Percentiles rank a stretch among this genome's conserved stretches.
These are phyloP conservation scores for Dicaeum eximium DNA, from an alignment of 2,113 vertebrate species.

Conservation along the genomic window DNA sequence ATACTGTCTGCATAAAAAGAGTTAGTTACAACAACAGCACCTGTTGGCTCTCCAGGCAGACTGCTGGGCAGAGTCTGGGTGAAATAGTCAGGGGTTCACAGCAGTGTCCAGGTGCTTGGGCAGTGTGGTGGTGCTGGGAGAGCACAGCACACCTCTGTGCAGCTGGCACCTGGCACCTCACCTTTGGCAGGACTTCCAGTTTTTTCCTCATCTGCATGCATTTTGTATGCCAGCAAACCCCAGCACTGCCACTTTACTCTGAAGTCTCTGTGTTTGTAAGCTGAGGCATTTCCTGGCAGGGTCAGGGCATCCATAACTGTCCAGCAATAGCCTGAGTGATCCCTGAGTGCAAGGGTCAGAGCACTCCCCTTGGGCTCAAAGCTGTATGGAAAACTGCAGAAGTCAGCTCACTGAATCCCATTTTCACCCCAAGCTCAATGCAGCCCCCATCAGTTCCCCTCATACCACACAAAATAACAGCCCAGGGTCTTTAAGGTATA, in stretches of 20 bases:
- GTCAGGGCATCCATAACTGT: not conserved
- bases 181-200: not conserved
- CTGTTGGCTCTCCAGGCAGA: not conserved
- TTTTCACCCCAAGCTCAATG: not conserved
- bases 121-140: not conserved
- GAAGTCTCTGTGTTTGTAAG: rapidly evolving
- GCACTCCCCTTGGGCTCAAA: not conserved
- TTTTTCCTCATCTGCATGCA: not conserved
- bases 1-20: not conserved
- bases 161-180: not conserved
- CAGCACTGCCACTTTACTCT: not conserved
- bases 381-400: not conserved
- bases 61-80: not conserved
- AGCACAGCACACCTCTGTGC: not conserved
- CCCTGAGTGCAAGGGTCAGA: not conserved
- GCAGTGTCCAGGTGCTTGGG: not conserved
- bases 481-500: not conserved
- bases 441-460: not conserved
- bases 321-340: rapidly evolving
- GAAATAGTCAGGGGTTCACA: not conserved
- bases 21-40: not conserved
- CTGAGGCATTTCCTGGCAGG: not conserved
- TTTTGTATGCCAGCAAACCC: not conserved
- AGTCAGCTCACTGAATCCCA: not conserved
- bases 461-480: not conserved